Conservation (phyloP, 2,888 invertebrate species). For the Pandemis cinnamomeana region DNA sequence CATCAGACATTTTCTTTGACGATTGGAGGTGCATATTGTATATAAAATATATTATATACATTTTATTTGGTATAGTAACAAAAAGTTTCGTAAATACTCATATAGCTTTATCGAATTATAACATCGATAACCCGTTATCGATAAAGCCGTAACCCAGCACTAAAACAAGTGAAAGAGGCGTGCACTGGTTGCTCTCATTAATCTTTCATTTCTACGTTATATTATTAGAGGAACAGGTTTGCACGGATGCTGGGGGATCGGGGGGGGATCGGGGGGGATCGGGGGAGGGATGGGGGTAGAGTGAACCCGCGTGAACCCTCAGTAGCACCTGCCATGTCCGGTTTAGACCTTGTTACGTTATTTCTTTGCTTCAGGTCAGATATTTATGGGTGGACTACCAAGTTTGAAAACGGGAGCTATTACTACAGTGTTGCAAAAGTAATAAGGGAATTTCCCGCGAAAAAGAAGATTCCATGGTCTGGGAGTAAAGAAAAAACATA, state of each 20-base stretch:
- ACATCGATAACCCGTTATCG: constrained; percentile 37
- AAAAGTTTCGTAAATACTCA: neutral
- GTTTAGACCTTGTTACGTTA: constrained; percentile 51
- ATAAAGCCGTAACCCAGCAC: constrained; percentile 47
- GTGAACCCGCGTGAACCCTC: constrained; percentile 82
- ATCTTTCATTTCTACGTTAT: constrained; percentile 84
- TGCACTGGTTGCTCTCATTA: constrained; percentile 84
- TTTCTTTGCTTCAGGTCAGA: constrained; percentile 36
- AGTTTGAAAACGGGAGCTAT: neutral
- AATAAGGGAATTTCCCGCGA: neutral
- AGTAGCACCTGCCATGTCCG: constrained; percentile 83
- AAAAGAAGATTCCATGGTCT: too few relatives aligned
- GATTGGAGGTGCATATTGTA: too few relatives aligned
- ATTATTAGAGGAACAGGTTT: constrained; percentile 84
- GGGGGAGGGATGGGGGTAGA: constrained; percentile 56
- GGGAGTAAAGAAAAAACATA: too few relatives aligned
- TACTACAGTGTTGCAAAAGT: neutral
- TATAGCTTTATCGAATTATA: neutral
- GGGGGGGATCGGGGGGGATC: constrained; percentile 46
- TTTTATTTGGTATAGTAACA: neutral
- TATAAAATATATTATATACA: too few relatives aligned
- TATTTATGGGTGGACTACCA: neutral
- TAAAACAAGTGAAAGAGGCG: constrained; percentile 80
- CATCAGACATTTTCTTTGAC: too few relatives aligned
- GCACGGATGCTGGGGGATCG: constrained; percentile 77